Percentiles rank a stretch among this genome's conserved stretches.
Conservation (phyloP, 2,888 invertebrate genomes). For the Tridacna crocea region DNA sequence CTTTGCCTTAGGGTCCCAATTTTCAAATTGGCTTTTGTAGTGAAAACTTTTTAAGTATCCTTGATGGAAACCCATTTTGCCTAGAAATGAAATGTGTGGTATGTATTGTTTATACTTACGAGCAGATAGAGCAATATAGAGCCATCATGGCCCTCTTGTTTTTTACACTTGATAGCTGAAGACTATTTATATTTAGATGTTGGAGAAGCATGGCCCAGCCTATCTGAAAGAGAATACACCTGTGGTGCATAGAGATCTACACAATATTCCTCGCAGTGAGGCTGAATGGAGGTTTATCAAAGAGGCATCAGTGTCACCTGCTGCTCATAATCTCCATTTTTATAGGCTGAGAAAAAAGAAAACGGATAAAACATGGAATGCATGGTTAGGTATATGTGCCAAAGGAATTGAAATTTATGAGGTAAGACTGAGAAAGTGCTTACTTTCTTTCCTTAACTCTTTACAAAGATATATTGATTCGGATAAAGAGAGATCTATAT, state of each 20-base stretch:
- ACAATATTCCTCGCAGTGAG: slow-evolving; percentile 90
- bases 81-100: too few relatives aligned
- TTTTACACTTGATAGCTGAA: too few relatives aligned
- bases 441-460: too few relatives aligned
- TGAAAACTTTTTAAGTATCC: too few relatives aligned
- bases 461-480: too few relatives aligned
- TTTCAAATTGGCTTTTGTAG: too few relatives aligned
- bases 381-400: slow-evolving; percentile 96
- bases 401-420: slow-evolving; percentile 95
- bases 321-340: slow-evolving; percentile 94
- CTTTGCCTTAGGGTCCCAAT: too few relatives aligned
- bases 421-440: slow-evolving; percentile 79
- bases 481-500: too few relatives aligned
- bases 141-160: too few relatives aligned
- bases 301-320: slow-evolving; percentile 92
- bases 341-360: slow-evolving; percentile 88
- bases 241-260: slow-evolving; percentile 92
- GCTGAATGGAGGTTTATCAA: slow-evolving; percentile 95
- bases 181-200: slow-evolving; percentile 79
- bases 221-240: slow-evolving; percentile 87
- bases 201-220: slow-evolving; percentile 85
- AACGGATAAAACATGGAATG: slow-evolving; percentile 87
- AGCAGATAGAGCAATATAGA: too few relatives aligned
- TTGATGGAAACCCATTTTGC: too few relatives aligned
- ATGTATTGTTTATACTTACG: too few relatives aligned